Conservation (phyloP, 2,888 invertebrate genomes). For the Pammene fasciana region DNA sequence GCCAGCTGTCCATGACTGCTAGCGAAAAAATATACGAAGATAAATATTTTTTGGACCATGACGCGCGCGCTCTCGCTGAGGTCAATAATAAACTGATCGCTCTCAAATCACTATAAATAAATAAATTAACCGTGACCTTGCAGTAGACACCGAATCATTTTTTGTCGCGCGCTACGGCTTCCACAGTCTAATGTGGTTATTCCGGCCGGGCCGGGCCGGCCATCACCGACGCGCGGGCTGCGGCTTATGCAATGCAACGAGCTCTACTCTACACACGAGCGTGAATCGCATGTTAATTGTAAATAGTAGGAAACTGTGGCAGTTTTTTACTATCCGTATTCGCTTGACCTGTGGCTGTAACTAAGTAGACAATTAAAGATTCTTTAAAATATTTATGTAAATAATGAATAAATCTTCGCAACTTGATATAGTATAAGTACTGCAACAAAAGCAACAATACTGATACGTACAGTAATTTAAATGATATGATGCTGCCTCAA, state of each 20-base stretch:
- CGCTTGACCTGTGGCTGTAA: neutral
- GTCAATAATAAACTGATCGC: conserved; percentile 49
- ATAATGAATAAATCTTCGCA: too few relatives aligned
- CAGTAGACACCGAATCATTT: conserved; percentile 28
- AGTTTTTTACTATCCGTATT: neutral
- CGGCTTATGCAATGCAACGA: conserved; percentile 17
- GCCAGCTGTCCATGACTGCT: conserved; percentile 48
- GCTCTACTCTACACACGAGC: conserved; percentile 4
- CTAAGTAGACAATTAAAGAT: neutral
- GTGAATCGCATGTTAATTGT: conserved; percentile 28
- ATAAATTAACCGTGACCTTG: conserved; percentile 48
- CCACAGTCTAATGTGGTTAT: conserved; percentile 12
- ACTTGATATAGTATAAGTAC: too few relatives aligned
- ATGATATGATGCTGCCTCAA: too few relatives aligned
- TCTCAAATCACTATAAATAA: conserved; percentile 38
- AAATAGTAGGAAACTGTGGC: conserved; percentile 1
- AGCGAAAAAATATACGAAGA: conserved; percentile 8
- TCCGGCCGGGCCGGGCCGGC: conserved; percentile 18
- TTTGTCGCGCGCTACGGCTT: conserved; percentile 21
- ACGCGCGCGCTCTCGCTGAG: conserved; percentile 34
- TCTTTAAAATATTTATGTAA: too few relatives aligned
- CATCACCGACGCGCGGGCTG: neutral
- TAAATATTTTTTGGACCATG: conserved; percentile 26
- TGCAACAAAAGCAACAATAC: too few relatives aligned
- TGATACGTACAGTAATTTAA: too few relatives aligned